Conservation (phyloP, 2,113 vertebrate species). For the Galeopterus variegatus region DNA sequence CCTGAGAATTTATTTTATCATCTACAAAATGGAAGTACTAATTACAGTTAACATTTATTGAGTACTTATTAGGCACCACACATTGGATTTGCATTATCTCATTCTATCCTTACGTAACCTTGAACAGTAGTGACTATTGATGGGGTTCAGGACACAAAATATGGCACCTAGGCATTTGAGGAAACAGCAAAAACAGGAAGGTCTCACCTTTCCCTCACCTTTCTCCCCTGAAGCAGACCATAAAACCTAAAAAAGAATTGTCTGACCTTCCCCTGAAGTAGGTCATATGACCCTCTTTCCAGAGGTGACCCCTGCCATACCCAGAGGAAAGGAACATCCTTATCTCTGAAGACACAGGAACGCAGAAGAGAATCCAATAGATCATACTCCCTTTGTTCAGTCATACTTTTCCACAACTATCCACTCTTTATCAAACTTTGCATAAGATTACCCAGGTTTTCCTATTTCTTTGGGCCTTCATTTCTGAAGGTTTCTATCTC, state of each 20-base stretch:
- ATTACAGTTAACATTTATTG: not conserved
- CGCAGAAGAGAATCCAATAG: not conserved
- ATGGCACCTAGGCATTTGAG: not conserved
- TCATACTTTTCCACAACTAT: not conserved
- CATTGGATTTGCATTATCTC: not conserved
- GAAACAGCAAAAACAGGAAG: not conserved
- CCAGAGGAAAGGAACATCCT: not conserved
- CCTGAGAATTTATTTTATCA: not conserved
- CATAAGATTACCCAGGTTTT: not conserved
- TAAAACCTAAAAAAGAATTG: not conserved
- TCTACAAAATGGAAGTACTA: not conserved
- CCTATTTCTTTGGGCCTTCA: not conserved
- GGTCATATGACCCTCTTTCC: not conserved
- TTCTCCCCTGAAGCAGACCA: not conserved
- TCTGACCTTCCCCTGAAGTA: not conserved
- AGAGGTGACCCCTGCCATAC: not conserved
- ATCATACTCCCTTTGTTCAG: too few species aligned
- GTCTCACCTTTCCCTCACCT: not conserved
- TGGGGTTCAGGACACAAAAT: not conserved
- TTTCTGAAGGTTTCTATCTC: not conserved
- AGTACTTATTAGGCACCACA: not conserved
- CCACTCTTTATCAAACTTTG: not conserved
- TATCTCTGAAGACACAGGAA: not conserved
- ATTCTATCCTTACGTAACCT: not conserved
- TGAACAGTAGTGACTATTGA: not conserved